Conservation (phyloP, 2,113 vertebrate genomes). For the Pseudolaguvia tuberculata region DNA sequence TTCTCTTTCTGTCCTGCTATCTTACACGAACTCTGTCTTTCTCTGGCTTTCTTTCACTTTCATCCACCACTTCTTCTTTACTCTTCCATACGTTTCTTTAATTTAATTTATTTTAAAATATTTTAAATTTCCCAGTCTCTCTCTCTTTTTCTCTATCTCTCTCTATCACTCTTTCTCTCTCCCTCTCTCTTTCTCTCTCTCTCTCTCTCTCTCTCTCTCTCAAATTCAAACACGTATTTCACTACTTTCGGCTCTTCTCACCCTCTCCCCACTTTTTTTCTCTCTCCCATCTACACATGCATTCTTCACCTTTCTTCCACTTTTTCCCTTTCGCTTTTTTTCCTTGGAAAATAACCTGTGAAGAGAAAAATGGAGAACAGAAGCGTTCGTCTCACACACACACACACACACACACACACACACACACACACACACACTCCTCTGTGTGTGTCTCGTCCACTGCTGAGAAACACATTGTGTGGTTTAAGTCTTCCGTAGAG, state of each 20-base stretch:
- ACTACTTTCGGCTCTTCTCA: background rate
- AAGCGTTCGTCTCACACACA: background rate
- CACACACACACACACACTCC: constrained; percentile 6
- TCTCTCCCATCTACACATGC: background rate
- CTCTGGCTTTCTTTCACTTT: too few species aligned
- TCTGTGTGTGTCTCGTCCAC: too few species aligned
- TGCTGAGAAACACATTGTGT: constrained; percentile 44
- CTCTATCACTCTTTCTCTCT: too few species aligned
- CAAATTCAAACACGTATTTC: background rate
- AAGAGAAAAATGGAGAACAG: background rate
- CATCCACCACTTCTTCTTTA: too few species aligned
- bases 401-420: constrained; percentile 12
- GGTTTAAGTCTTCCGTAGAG: constrained; percentile 35
- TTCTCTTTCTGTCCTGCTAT: too few species aligned
- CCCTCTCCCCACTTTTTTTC: background rate
- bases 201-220: background rate
- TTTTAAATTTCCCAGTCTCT: too few species aligned
- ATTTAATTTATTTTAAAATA: too few species aligned
- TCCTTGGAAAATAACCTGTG: background rate
- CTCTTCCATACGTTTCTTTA: too few species aligned
- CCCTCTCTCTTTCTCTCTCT: background rate
- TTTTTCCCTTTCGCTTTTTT: constrained; percentile 12
- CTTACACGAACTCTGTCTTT: too few species aligned
- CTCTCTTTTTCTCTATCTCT: too few species aligned
- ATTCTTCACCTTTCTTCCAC: constrained; percentile 1